Percentiles rank a stretch among this genome's conserved stretches.
These are phyloP conservation scores for Lampris megalopsis DNA, from an alignment of 2,113 vertebrate genomes.

Conservation along the genomic window DNA sequence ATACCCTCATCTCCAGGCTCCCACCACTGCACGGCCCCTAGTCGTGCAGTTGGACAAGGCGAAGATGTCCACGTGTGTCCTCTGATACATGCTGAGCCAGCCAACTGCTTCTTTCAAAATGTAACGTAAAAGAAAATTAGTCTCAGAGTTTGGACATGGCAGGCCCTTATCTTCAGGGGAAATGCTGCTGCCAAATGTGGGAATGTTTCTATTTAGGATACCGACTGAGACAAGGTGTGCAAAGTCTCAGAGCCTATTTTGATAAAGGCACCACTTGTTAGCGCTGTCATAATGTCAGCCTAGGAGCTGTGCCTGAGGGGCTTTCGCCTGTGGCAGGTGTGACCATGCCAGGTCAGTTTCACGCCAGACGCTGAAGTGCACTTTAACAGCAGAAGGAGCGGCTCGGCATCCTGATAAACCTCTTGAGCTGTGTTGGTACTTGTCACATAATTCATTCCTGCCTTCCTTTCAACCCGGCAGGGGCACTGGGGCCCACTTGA, in stretches of 20 bases:
- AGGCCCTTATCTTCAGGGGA: neutral
- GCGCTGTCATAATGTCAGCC: slow-evolving; percentile 13
- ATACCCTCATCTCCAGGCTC: no score
- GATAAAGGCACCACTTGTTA: neutral
- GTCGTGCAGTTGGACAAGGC: no score
- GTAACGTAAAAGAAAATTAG: no score
- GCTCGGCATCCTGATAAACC: slow-evolving; percentile 7
- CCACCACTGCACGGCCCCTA: no score
- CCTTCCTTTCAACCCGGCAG: neutral
- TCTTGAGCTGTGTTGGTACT: neutral
- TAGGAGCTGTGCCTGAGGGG: slow-evolving; percentile 12
- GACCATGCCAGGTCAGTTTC: slow-evolving; percentile 4
- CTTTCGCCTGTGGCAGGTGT: slow-evolving; percentile 10
- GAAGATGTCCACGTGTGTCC: no score
- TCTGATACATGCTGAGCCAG: no score
- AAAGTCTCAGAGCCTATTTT: neutral
- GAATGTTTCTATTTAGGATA: neutral
- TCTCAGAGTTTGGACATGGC: no score
- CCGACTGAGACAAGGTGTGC: neutral
- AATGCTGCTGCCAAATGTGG: neutral
- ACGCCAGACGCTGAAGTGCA: neutral
- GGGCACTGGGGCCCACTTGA: neutral
- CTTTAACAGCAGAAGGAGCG: slow-evolving; percentile 5
- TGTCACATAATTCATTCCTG: neutral
- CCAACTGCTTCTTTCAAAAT: no score